Percentiles rank a stretch among this genome's conserved stretches.
Evolutionary conservation across 2,888 invertebrate genomes (phyloP).

Genomic region (Caradrina clavipalpis): DNA sequence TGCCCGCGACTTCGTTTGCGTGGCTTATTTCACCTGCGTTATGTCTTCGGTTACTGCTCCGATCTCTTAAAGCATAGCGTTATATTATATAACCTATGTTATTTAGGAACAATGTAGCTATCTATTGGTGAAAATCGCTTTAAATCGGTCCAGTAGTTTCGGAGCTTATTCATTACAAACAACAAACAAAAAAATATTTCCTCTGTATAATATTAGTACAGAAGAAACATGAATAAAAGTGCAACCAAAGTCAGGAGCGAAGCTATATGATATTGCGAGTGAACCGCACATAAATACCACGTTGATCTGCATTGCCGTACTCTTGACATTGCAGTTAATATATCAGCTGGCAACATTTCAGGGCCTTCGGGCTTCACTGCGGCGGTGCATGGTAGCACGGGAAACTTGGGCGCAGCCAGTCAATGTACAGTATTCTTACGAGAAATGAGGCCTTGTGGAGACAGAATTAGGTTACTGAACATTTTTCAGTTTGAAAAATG

Average conservation of each 20-base stretch:
- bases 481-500: background rate
- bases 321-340: conserved; percentile 55
- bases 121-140: too few relatives aligned
- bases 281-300: conserved; percentile 13
- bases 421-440: background rate
- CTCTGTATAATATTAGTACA: too few relatives aligned
- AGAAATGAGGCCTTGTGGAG: background rate
- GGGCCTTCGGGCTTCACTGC: conserved; percentile 26
- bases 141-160: too few relatives aligned
- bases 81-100: too few relatives aligned
- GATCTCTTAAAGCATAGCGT: too few relatives aligned
- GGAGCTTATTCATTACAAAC: too few relatives aligned
- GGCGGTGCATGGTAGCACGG: background rate
- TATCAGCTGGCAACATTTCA: conserved; percentile 26
- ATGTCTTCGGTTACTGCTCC: too few relatives aligned
- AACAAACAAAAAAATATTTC: too few relatives aligned
- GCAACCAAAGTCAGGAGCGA: conserved; percentile 10
- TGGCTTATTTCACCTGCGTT: too few relatives aligned
- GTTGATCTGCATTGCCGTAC: conserved; percentile 53
- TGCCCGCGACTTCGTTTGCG: too few relatives aligned
- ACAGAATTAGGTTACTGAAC: conserved; percentile 1
- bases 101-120: too few relatives aligned
- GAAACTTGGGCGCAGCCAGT: conserved; percentile 1
- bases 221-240: background rate
- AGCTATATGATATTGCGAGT: conserved; percentile 9